Conservation (phyloP, 1,140 invertebrate genomes). For the Anoplolepis gracilipes region DNA sequence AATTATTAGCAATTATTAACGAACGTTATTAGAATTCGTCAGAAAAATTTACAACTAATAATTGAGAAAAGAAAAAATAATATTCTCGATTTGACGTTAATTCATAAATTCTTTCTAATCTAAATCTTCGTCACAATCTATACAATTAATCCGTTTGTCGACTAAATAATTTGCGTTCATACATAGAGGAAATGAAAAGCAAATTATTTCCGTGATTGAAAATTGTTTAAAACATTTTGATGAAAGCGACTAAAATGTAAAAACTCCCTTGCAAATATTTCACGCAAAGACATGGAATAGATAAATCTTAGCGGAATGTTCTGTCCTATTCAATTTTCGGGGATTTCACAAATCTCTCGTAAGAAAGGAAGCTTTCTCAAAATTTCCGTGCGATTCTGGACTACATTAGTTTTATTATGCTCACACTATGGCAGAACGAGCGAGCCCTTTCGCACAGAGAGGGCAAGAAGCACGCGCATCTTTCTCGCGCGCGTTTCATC, state of each 20-base stretch:
- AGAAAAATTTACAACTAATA: background rate
- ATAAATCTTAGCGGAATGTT: slow-evolving; percentile 9
- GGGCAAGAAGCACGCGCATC: slow-evolving; percentile 7
- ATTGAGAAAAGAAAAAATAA: background rate
- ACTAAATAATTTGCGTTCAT: background rate
- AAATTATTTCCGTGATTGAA: background rate
- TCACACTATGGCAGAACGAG: background rate
- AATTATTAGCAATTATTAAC: background rate
- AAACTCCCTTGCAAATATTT: background rate
- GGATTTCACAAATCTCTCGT: slow-evolving; percentile 15
- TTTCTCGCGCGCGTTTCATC: slow-evolving; percentile 17
- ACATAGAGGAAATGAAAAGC: too few relatives aligned
- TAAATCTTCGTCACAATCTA: background rate
- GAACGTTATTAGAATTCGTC: background rate
- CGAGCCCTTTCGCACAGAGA: background rate
- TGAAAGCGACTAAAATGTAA: background rate
- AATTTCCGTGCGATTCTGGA: slow-evolving; percentile 30
- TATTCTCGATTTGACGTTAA: background rate
- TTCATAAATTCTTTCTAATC: background rate
- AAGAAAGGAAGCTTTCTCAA: background rate
- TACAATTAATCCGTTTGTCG: background rate
- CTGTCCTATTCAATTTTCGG: background rate
- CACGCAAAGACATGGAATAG: background rate
- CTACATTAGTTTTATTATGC: slow-evolving; percentile 35
- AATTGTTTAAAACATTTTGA: background rate